Evolutionary conservation across 1,140 invertebrate genomes (phyloP).

Genomic region (Drosophila aff.): DNA sequence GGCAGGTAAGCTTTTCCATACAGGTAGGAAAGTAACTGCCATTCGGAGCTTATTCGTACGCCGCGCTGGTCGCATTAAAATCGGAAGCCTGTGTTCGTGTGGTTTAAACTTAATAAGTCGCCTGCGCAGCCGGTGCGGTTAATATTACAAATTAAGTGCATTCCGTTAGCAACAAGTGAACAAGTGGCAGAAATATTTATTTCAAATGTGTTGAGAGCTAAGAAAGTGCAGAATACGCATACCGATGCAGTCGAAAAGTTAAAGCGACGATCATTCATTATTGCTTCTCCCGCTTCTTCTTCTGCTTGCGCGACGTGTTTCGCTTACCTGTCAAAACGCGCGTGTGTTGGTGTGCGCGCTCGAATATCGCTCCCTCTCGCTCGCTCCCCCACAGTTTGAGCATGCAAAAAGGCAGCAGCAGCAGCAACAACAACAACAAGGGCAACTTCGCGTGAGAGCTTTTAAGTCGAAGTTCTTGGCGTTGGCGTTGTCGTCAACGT

Average conservation of each 20-base stretch:
- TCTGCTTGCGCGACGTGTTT: slow-evolving; percentile 54
- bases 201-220: slow-evolving; percentile 22
- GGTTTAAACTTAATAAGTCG: slow-evolving; percentile 15
- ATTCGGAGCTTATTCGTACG: slow-evolving; percentile 12
- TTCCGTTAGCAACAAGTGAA: slow-evolving; percentile 4
- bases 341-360: slow-evolving; percentile 36
- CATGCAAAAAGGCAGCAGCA: slow-evolving; percentile 45
- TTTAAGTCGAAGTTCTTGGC: slow-evolving; percentile 72
- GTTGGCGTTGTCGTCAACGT: slow-evolving; percentile 30
- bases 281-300: slow-evolving; percentile 54
- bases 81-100: background rate
- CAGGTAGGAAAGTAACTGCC: slow-evolving; percentile 44
- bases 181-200: slow-evolving; percentile 6
- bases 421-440: slow-evolving; percentile 20
- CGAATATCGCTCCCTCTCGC: slow-evolving; percentile 17
- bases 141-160: slow-evolving; percentile 6
- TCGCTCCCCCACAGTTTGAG: slow-evolving; percentile 27
- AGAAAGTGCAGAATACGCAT: slow-evolving; percentile 32
- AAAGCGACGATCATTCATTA: slow-evolving; percentile 74
- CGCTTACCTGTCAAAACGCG: slow-evolving; percentile 63
- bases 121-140: slow-evolving; percentile 39
- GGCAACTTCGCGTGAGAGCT: slow-evolving; percentile 44
- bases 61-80: slow-evolving; percentile 25
- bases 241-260: slow-evolving; percentile 21
- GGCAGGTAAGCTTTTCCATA: slow-evolving; percentile 25